Evolutionary conservation across 2,888 invertebrate genomes (phyloP).

Genomic region (Rhogogaster chlorosoma): DNA sequence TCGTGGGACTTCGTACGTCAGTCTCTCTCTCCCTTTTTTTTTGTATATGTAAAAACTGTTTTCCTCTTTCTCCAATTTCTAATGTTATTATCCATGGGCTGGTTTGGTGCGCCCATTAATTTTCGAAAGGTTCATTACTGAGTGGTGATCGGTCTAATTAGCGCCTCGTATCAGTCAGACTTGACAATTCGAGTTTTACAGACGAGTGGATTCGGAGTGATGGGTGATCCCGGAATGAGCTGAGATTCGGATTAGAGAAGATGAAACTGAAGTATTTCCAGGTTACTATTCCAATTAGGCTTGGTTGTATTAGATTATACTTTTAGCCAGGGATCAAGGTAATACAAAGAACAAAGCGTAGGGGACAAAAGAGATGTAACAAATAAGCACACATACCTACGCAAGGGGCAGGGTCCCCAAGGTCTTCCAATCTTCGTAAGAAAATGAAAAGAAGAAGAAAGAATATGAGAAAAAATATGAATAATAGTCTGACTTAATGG

Average conservation of each 20-base stretch:
- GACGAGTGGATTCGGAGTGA: conserved; percentile 17
- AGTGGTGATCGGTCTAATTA: conserved; percentile 52
- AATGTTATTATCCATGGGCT: background rate
- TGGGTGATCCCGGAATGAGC: conserved; percentile 14
- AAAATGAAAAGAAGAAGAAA: background rate
- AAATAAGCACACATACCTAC: background rate
- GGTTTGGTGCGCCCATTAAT: background rate
- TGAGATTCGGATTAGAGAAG: background rate
- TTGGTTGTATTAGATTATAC: background rate
- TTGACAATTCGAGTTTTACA: conserved; percentile 46
- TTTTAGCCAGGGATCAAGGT: background rate
- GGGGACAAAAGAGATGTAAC: background rate
- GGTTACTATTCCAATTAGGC: conserved; percentile 45
- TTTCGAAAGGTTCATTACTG: conserved; percentile 16
- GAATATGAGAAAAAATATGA: background rate
- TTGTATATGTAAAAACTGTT: background rate
- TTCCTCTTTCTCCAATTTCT: background rate
- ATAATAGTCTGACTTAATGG: conserved; percentile 15
- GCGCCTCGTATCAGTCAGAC: conserved; percentile 43
- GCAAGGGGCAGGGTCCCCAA: no score
- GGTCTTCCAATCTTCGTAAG: background rate
- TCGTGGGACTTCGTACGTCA: background rate
- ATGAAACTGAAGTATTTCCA: conserved; percentile 28
- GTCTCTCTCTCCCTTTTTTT: background rate
- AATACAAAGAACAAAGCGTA: conserved; percentile 15